phyloP scores from a whole-genome alignment of 2,888 invertebrate genomes.

The Julus scandinavius region DNA sequence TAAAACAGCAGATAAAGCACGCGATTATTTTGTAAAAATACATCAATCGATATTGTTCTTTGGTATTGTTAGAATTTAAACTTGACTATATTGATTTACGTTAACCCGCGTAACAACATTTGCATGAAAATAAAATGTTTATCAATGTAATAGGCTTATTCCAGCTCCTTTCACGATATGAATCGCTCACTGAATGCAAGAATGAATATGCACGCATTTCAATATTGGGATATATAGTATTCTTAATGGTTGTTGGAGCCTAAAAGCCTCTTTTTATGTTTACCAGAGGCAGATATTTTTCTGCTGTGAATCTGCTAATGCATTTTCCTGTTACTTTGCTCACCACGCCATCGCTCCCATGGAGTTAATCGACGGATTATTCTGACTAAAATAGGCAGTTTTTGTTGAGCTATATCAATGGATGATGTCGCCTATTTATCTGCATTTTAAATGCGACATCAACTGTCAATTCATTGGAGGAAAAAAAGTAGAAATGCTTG shows the following conservation, averaged over 20 bases:
- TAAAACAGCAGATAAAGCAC: neutral
- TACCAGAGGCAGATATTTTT: conserved; percentile 33
- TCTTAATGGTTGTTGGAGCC: conserved; percentile 22
- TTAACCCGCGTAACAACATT: neutral
- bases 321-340: conserved; percentile 39
- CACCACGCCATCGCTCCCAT: conserved; percentile 34
- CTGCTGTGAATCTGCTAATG: conserved; percentile 14
- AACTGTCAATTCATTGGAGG: conserved; percentile 10
- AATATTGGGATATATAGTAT: neutral
- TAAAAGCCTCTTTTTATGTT: conserved; percentile 39
- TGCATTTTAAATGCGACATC: conserved; percentile 39
- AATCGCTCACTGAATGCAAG: neutral
- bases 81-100: neutral
- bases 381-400: conserved; percentile 30
- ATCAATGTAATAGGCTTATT: conserved; percentile 26
- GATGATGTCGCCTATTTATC: conserved; percentile 42
- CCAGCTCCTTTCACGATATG: neutral
- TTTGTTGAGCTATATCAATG: conserved; percentile 39
- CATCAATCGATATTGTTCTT: neutral
- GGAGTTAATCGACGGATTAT: conserved; percentile 37
- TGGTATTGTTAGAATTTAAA: neutral
- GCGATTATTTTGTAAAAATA: neutral
- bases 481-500: conserved; percentile 27
- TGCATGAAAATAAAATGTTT: conserved; percentile 38
- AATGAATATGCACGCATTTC: conserved; percentile 6